These are phyloP conservation scores for Sibirionetta formosa DNA, from an alignment of 2,797 vertebrate species.

Conservation along the genomic window DNA sequence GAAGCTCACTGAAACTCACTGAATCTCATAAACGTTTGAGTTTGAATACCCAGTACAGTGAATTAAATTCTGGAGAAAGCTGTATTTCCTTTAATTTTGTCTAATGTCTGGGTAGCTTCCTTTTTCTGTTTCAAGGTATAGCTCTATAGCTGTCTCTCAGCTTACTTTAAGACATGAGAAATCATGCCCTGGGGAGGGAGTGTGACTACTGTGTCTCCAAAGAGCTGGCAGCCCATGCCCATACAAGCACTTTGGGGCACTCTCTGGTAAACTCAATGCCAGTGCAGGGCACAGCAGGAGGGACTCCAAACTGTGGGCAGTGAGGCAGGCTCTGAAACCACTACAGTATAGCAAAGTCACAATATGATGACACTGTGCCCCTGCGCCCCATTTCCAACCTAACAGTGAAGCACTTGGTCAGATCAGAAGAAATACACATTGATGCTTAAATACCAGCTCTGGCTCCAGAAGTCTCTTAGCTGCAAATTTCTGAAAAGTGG, in stretches of 20 bases:
- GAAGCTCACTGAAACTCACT: not conserved
- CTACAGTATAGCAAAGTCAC: rapidly evolving
- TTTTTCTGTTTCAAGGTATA: not conserved
- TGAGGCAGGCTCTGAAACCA: not conserved
- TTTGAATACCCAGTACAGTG: not conserved
- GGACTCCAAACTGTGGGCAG: not conserved
- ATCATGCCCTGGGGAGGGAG: not conserved
- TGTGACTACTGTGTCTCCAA: not conserved
- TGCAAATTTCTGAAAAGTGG: not conserved
- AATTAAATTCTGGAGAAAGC: not conserved
- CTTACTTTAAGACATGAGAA: not conserved
- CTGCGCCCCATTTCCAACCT: not conserved
- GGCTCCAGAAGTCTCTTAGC: not conserved
- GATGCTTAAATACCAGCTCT: not conserved
- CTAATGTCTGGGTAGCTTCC: not conserved
- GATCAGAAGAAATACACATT: too few relatives aligned
- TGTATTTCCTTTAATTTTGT: not conserved
- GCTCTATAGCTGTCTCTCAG: not conserved
- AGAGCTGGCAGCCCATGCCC: not conserved
- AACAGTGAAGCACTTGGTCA: not conserved
- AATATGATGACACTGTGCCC: rapidly evolving
- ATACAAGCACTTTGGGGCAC: not conserved
- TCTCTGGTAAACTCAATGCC: not conserved
- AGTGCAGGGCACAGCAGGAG: rapidly evolving
- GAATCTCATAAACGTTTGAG: not conserved